phyloP scores from a whole-genome alignment of 53 echinoderm and acorn worm species.

The Astropecten irregularis region DNA sequence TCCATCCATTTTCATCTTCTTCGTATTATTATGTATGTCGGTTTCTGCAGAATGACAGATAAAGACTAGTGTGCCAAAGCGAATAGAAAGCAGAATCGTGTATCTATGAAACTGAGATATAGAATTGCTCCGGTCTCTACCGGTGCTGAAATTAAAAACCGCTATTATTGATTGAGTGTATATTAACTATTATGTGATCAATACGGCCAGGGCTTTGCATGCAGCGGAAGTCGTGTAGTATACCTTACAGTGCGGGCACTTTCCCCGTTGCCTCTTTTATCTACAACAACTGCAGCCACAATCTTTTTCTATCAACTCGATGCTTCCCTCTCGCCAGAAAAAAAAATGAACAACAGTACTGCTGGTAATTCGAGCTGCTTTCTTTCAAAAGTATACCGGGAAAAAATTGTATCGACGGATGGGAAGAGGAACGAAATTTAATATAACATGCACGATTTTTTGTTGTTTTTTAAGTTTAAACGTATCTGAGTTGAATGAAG shows the following conservation, averaged over 20 bases:
- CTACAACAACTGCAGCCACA: too few relatives aligned
- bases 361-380: neutral
- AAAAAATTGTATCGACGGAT: neutral
- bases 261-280: too few relatives aligned
- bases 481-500: too few relatives aligned
- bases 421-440: neutral
- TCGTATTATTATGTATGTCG: too few relatives aligned
- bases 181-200: conserved; percentile 29
- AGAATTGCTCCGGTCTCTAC: neutral
- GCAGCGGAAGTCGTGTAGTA: conserved; percentile 43
- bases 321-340: neutral
- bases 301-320: too few relatives aligned
- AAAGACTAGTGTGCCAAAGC: too few relatives aligned
- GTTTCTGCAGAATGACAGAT: too few relatives aligned
- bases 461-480: too few relatives aligned
- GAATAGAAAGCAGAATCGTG: too few relatives aligned
- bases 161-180: conserved; percentile 24
- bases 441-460: neutral
- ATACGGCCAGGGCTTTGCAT: neutral
- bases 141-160: conserved; percentile 38
- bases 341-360: neutral
- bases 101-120: too few relatives aligned
- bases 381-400: neutral
- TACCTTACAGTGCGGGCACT: neutral
- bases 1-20: too few relatives aligned